A percentile compares a stretch with the other conserved stretches of the same genome.
These are phyloP conservation scores for Furnarius figulus DNA, from an alignment of 2,113 vertebrate species.

Conservation along the genomic window DNA sequence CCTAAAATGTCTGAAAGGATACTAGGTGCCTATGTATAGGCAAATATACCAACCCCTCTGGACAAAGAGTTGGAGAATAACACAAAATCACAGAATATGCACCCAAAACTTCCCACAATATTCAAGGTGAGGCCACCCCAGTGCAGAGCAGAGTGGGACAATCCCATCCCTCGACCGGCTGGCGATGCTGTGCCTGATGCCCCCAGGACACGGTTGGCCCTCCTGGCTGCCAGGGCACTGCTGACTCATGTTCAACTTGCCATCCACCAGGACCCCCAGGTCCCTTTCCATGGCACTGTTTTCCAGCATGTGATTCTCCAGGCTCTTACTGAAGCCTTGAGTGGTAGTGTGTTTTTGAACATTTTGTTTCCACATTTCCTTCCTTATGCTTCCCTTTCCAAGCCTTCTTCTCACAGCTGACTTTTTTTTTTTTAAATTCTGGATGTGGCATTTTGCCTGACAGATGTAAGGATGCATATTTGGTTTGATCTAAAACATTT, in stretches of 20 bases:
- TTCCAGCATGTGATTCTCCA: neutral
- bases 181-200: neutral
- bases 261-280: neutral
- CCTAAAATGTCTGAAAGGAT: neutral
- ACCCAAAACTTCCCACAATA: neutral
- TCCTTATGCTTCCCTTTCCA: too few relatives aligned
- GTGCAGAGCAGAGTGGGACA: neutral
- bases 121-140: neutral
- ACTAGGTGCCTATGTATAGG: neutral
- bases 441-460: neutral
- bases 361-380: accelerated
- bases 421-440: neutral
- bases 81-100: neutral
- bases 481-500: neutral
- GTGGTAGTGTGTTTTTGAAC: neutral
- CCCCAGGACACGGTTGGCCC: neutral
- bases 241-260: neutral
- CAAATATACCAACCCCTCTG: neutral
- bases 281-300: neutral
- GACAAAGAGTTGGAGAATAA: neutral
- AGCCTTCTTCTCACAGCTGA: too few relatives aligned
- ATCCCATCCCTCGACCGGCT: neutral
- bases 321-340: neutral
- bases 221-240: neutral
- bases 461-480: neutral